A percentile compares a stretch with the other conserved stretches of the same genome.
Evolutionary conservation across 2,797 vertebrate species (phyloP).

Genomic region (Mustela erminea): DNA sequence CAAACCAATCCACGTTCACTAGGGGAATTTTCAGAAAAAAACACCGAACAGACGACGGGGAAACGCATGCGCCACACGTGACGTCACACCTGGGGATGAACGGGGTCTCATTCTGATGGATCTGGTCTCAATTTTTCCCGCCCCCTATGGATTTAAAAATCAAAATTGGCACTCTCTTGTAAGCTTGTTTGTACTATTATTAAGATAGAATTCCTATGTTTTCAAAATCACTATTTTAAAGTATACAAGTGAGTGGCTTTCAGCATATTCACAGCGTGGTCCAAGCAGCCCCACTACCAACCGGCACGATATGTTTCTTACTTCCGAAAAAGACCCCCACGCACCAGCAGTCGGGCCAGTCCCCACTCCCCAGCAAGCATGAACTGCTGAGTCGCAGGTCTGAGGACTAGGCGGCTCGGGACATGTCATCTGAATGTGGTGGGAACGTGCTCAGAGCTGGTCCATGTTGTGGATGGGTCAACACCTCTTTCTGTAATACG

Average conservation of each 20-base stretch:
- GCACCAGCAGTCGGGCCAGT: neutral
- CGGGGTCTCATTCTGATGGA: fast-evolving
- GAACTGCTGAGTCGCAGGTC: neutral
- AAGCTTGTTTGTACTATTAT: neutral
- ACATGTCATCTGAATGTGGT: neutral
- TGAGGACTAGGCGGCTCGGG: neutral
- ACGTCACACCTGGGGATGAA: fast-evolving
- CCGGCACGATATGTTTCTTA: neutral
- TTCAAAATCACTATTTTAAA: neutral
- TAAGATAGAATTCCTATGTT: neutral
- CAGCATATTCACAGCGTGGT: fast-evolving
- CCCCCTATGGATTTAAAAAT: neutral
- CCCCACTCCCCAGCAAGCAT: neutral
- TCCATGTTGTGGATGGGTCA: neutral
- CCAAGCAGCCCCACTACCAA: too few relatives aligned
- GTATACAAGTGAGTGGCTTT: neutral
- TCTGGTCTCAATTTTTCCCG: neutral
- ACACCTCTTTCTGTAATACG: neutral
- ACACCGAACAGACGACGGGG: fast-evolving
- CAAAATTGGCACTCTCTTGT: fast-evolving
- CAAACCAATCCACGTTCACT: neutral
- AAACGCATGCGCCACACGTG: fast-evolving
- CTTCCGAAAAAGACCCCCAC: fast-evolving
- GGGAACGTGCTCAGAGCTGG: too few relatives aligned
- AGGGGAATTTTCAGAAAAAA: neutral